phyloP scores from a whole-genome alignment of 2,888 invertebrate species.

The Trileptium ribeirensis region DNA sequence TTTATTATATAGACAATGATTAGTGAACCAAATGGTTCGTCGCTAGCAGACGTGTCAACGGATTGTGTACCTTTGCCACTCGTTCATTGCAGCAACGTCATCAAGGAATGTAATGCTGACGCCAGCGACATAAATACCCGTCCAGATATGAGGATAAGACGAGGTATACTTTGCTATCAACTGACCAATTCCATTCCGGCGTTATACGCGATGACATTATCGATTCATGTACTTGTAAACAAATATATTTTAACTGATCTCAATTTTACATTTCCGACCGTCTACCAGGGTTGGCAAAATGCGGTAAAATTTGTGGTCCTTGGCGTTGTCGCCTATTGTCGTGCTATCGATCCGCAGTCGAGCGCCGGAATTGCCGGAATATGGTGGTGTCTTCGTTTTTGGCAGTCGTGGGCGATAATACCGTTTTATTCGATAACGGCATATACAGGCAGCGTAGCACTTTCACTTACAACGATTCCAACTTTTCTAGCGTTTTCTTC shows the following conservation, averaged over 20 bases:
- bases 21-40: too few relatives aligned
- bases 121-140: too few relatives aligned
- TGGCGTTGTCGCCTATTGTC: not conserved
- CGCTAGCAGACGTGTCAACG: too few relatives aligned
- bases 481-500: not conserved
- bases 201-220: not conserved
- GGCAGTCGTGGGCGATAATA: not conserved
- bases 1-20: too few relatives aligned
- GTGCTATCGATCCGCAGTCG: not conserved
- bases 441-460: not conserved
- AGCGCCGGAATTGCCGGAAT: too few relatives aligned
- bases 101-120: too few relatives aligned
- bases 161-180: too few relatives aligned
- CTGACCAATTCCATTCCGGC: too few relatives aligned
- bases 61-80: too few relatives aligned
- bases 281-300: not conserved
- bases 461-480: not conserved
- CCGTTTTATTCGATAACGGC: not conserved
- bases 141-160: too few relatives aligned
- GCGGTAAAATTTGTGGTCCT: not conserved
- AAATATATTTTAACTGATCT: not conserved
- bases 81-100: too few relatives aligned
- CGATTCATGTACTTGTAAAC: not conserved
- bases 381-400: too few relatives aligned
- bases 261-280: not conserved